Percentiles rank a stretch among this genome's conserved stretches.
phyloP scores from a whole-genome alignment of 2,113 vertebrate genomes.

The Kryptolebias marmoratus region DNA sequence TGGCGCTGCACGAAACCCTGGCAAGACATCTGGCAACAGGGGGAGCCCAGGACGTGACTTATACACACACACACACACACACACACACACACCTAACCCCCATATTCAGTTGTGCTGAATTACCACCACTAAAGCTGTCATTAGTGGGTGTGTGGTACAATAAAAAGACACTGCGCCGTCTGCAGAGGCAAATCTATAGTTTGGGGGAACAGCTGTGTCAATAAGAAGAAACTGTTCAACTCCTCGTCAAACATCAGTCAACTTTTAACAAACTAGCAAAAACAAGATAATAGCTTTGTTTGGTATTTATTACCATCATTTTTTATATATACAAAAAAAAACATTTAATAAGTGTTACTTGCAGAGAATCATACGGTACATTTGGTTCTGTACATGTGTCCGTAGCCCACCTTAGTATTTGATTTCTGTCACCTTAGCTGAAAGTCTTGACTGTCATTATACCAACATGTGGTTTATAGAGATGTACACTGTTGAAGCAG shows the following conservation, averaged over 20 bases:
- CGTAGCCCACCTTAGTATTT: conserved; percentile 12
- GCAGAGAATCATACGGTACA: no score
- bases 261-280: background rate
- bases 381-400: background rate
- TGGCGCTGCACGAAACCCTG: conserved; percentile 53
- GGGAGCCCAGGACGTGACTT: conserved; percentile 66
- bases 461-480: conserved; percentile 91
- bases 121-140: conserved; percentile 76
- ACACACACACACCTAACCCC: conserved; percentile 56
- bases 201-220: conserved; percentile 78
- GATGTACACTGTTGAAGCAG: conserved; percentile 89
- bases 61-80: conserved; percentile 8
- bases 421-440: conserved; percentile 30
- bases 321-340: no score
- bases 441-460: conserved; percentile 78
- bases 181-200: conserved; percentile 70
- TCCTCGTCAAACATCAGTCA: conserved; percentile 56
- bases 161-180: conserved; percentile 62
- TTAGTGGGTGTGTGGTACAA: conserved; percentile 76
- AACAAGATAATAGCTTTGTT: no score
- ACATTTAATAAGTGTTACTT: no score
- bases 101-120: conserved; percentile 71
- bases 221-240: conserved; percentile 67
- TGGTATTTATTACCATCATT: no score
- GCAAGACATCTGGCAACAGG: conserved; percentile 71